Conservation (phyloP, 1,140 invertebrate species). For the Reticulitermes speratus region DNA sequence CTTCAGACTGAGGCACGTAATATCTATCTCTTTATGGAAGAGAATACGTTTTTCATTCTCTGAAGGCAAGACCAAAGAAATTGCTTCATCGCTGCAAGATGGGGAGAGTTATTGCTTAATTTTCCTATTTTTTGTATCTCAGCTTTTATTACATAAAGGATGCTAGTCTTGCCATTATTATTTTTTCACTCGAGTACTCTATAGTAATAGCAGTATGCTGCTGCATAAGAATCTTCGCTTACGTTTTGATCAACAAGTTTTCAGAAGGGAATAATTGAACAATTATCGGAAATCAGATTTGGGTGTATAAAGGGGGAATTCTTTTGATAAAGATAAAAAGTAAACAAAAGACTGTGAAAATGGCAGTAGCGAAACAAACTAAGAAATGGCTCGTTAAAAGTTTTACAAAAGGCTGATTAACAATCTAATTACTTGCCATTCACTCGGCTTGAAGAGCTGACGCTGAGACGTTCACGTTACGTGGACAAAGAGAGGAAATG, state of each 20-base stretch:
- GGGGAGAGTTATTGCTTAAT: constrained; percentile 4
- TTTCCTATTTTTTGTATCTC: background rate
- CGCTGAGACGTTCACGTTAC: background rate
- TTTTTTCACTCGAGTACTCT: background rate
- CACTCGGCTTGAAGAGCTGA: background rate
- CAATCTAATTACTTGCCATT: background rate
- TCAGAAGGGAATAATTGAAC: constrained; percentile 6
- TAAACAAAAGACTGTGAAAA: background rate
- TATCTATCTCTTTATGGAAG: background rate
- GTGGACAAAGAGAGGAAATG: background rate
- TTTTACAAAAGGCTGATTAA: constrained; percentile 16
- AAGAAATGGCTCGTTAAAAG: constrained; percentile 9
- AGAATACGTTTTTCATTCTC: background rate
- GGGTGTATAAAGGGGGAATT: background rate
- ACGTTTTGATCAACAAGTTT: background rate
- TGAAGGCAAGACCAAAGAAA: background rate
- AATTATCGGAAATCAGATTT: constrained; percentile 13
- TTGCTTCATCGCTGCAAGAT: background rate
- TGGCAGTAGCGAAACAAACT: constrained; percentile 10
- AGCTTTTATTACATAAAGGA: background rate
- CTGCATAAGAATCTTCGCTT: background rate
- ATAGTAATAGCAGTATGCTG: background rate
- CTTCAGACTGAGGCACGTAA: background rate
- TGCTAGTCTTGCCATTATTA: constrained; percentile 16
- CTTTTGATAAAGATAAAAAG: background rate